These are phyloP conservation scores for Xyrichtys novacula DNA, from an alignment of 2,797 vertebrate genomes.

Conservation along the genomic window DNA sequence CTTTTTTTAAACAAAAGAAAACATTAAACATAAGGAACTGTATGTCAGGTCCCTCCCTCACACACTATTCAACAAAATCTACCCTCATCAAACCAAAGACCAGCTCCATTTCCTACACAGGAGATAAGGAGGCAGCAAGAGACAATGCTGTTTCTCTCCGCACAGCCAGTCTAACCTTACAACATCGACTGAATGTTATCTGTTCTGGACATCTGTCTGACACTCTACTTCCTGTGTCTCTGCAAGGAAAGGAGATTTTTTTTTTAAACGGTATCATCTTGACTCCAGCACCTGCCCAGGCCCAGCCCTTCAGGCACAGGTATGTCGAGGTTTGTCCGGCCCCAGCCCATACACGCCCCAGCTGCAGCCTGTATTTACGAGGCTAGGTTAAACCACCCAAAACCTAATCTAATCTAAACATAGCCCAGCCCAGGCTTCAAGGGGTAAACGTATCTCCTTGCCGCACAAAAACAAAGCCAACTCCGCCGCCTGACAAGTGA, in stretches of 20 bases:
- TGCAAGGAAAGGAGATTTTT: slow-evolving; percentile 46
- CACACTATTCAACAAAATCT: slow-evolving; percentile 33
- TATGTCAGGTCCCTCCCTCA: slow-evolving; percentile 26
- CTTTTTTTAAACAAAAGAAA: slow-evolving; percentile 53
- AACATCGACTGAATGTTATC: slow-evolving; percentile 76
- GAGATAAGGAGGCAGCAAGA: slow-evolving; percentile 57
- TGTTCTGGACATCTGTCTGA: slow-evolving; percentile 76
- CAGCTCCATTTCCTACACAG: slow-evolving; percentile 56
- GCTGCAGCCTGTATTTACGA: slow-evolving; percentile 58
- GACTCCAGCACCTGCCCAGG: slow-evolving; percentile 50
- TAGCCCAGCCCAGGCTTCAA: slow-evolving; percentile 74
- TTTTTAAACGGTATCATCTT: slow-evolving; percentile 50
- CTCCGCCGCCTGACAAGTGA: slow-evolving; percentile 69
- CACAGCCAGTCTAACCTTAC: slow-evolving; percentile 69
- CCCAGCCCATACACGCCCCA: slow-evolving; percentile 47
- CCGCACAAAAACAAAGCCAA: slow-evolving; percentile 74
- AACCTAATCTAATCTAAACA: slow-evolving; percentile 79
- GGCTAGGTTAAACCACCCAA: slow-evolving; percentile 59
- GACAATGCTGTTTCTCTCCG: slow-evolving; percentile 74
- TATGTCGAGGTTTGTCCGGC: slow-evolving; percentile 53
- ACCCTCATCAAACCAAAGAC: slow-evolving; percentile 45
- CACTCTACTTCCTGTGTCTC: slow-evolving; percentile 69
- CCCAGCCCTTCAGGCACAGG: slow-evolving; percentile 43
- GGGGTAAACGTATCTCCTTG: slow-evolving; percentile 79
- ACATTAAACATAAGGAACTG: slow-evolving; percentile 55